Percentiles rank a stretch among this genome's conserved stretches.
phyloP scores from a whole-genome alignment of 2,888 invertebrate genomes.

The Apocheima hispidaria region DNA sequence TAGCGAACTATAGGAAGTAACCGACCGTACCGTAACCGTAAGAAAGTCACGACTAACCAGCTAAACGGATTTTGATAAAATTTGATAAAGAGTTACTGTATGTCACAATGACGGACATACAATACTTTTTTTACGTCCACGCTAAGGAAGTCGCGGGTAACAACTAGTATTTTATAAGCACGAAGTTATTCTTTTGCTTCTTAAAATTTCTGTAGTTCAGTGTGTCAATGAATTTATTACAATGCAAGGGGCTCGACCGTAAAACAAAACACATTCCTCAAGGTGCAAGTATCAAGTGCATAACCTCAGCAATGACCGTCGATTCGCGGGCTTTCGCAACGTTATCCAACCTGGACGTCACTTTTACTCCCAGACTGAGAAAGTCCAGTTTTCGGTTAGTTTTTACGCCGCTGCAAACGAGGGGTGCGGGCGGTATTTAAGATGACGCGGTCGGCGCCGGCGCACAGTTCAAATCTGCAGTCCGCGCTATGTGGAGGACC shows the following conservation, averaged over 20 bases:
- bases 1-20: no score
- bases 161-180: no score
- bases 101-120: no score
- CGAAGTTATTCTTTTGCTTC: no score
- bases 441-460: constrained; percentile 61
- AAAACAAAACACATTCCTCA: constrained; percentile 35
- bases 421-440: constrained; percentile 78
- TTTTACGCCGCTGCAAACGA: constrained; percentile 62
- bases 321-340: constrained; percentile 66
- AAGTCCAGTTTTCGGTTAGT: constrained; percentile 75
- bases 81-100: no score
- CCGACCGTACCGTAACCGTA: no score
- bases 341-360: constrained; percentile 80
- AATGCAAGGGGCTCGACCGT: constrained; percentile 22
- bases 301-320: constrained; percentile 68
- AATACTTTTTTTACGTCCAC: no score
- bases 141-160: no score
- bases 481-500: constrained; percentile 76
- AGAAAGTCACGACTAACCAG: no score
- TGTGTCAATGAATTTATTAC: constrained; percentile 32
- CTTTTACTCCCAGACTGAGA: constrained; percentile 82
- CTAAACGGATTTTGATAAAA: no score
- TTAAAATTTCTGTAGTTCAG: constrained; percentile 21
- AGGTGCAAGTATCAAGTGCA: constrained; percentile 51
- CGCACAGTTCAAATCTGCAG: constrained; percentile 70